These are phyloP conservation scores for Bovichtus variegatus DNA, from an alignment of 2,797 vertebrate genomes.

Conservation along the genomic window DNA sequence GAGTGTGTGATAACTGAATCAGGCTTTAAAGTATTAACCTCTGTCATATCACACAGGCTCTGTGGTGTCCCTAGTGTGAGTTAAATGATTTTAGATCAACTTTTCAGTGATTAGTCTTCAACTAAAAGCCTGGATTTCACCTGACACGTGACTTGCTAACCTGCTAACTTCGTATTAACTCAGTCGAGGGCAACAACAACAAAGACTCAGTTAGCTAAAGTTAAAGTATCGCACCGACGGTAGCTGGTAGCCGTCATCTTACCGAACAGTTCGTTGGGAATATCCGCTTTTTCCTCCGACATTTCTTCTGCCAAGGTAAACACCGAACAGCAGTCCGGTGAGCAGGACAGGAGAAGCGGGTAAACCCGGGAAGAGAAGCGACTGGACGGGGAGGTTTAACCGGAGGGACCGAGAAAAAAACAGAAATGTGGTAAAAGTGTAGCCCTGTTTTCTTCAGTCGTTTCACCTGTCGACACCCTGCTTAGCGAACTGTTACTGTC, in stretches of 20 bases:
- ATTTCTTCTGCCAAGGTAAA: constrained; percentile 73
- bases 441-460: constrained; percentile 5
- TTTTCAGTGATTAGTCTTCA: background rate
- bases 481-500: constrained; percentile 3
- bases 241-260: constrained; percentile 59
- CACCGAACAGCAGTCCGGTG: constrained; percentile 22
- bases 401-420: background rate
- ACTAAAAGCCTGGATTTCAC: background rate
- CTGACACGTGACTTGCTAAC: background rate
- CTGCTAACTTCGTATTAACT: background rate
- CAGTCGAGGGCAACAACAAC: background rate
- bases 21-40: background rate
- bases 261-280: constrained; percentile 88
- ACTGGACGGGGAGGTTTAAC: background rate
- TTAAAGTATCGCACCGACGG: background rate
- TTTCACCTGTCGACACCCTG: constrained; percentile 60
- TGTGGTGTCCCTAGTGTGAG: background rate
- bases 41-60: background rate
- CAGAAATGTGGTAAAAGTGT: constrained; percentile 9
- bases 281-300: constrained; percentile 82
- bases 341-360: background rate
- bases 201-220: background rate
- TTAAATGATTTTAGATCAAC: background rate
- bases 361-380: background rate
- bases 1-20: background rate